Base-by-base conservation (phyloP, 2,113 vertebrate genomes). In the Leucopsar rothschildi region DNA sequence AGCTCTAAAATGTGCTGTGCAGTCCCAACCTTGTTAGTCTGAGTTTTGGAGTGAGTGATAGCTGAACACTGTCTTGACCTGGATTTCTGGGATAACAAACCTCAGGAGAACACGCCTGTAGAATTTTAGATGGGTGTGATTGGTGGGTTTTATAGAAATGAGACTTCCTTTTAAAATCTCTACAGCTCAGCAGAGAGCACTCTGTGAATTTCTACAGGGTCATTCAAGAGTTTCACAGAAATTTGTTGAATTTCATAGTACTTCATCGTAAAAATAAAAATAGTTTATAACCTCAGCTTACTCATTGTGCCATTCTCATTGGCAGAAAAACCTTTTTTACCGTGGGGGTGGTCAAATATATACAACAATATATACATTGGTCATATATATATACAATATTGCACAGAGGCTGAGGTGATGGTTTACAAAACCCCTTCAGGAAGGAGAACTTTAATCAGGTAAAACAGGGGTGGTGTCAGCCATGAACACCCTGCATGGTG, bases 81-180 rank as follows among this genome's bases (percentile, higher is more conserved):
- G 79, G 47, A 95, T 91, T 96, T 64, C 88, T 86, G 94, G 49
- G 15, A 71, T 86, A 92, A 85, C 0, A 2, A 93, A 70, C 17
- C 76, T 60, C 53, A 22, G 42, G 88, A 60, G 81, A 91, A 22
- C 5, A 72, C 19, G 33, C 40, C 44, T 75, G 25, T 60, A 12
- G 86, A 64, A 72, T 79, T 96, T 84, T n/a, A 57, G 45, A 79
- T 76, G n/a, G 18, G 9, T 79, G 31, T 53, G 69, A 80, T 33
- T 5, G 6, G 29, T 53, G 40, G 19, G 18, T 70, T 95, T 91
- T 91, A 44, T 12, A 59, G 90, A 81, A 88, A 77, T 73, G 29
- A 70, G 40, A n/a, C 44, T 83, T 56, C 9, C 60, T 86, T 44
- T 52, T n/a, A 68, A 91, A 93, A 35, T 39, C 10, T 83, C 33